Base-by-base conservation (phyloP, 2,797 vertebrate genomes). In the Melanotaenia trifasciata region DNA sequence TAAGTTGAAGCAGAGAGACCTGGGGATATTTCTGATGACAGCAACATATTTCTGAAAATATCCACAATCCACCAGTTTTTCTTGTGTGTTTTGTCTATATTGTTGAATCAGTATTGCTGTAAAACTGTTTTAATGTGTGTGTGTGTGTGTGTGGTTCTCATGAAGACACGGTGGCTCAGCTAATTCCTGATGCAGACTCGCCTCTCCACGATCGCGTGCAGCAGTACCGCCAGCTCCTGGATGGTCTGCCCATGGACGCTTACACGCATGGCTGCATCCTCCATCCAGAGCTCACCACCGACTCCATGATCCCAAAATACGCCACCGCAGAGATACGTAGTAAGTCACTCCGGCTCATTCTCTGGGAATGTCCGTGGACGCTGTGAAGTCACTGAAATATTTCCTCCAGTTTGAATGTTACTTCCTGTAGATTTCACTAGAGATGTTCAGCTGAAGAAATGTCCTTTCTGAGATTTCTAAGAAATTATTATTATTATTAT, bases 291-390 rank as follows among this genome's bases (percentile, higher is more conserved):
- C 97, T 99, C 93, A 99, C 98, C 90, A 96, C 95, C 0, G 98
- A 99, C 95, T 99, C 98, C 90, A 99, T 99, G 98, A 99, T 99
- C 94, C 98, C 98, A 95, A 99, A 99, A 96, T 99, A 99, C 64
- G 98, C 98, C 94, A 99, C 97, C 22, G 96, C 97, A 79, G 98
- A 99, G 96, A 99, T 99, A 94, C 97, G 98, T 92, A 96, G 98
- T 99, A 97, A 99, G 98, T 99, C 78, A 90, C 78, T 82, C 76
- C 70, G 78, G 72, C 75, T 70, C 58, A 30, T 14, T 16, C 38
- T 43, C 38, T 43, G 38, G 38, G 14, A 43, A 43, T 3, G 11
- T 38, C 38, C 12, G 2, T 14, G 9, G 38, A 14, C 12, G 11
- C 38, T 7, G 7, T 36, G 35, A 36, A 36, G 35, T 36, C 12